Evolutionary conservation across 2,888 invertebrate species (phyloP), one percentile per base, ranked within the genome.

Genomic region (Tetragonula carbonaria): DNA sequence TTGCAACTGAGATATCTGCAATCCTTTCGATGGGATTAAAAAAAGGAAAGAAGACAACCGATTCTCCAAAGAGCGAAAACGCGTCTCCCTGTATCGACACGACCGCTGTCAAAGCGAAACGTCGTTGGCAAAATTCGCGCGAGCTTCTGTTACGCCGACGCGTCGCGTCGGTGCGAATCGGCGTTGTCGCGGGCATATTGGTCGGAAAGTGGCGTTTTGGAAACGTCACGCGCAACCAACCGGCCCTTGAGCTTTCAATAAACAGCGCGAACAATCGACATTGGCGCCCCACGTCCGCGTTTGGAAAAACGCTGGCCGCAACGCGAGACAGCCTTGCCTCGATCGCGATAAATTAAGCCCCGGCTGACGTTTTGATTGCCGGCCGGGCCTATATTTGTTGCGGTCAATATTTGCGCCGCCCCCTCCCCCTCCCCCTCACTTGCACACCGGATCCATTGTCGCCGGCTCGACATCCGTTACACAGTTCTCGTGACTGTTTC

Each of bases 341-440:
- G 33, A 65, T 28, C 63, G 68, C 73, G 63, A 78, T 84, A 84
- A 84, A 83, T 79, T 80, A 85, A 85, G 74, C 59, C 62, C 59
- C 5, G 63, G 14, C 78, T 76, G 80, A 79, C 80, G 70, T 83
- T 84, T 84, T 72, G 77, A 84, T 84, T 68, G 78, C 62, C 74
- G 72, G 53, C 55, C 68, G 57, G 33, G 65, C 59, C 84, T 84
- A 74, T 84, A 84, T 84, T 84, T 72, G 77, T 84, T 59, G 85
- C 66, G 78, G 84, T 74, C 78, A 84, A 84, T 84, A 84, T 84
- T 84, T 84, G 72, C 74, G 2, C 57, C 62, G 45, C 28, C 28
- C 0, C 28, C 2, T 2, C 28, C 28, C 28, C 28, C 28, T 28
- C 28, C 28, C 28, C 28, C 28, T 28, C 28, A 28, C 28, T 28